These are phyloP conservation scores for Oikopleura dioica DNA, from an alignment of 23 tunicate genomes.

Conservation along the genomic window DNA sequence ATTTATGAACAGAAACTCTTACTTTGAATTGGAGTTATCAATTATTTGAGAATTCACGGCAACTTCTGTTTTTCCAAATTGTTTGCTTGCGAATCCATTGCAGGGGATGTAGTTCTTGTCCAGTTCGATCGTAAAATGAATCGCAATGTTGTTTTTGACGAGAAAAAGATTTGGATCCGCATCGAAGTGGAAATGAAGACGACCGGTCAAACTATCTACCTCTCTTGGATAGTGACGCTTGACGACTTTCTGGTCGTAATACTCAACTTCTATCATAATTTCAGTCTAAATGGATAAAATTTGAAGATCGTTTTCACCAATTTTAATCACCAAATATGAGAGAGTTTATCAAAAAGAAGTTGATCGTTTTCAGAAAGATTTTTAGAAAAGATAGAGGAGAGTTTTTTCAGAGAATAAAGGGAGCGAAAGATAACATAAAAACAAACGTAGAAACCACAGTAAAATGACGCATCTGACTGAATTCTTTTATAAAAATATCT, in stretches of 20 bases:
- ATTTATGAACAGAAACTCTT: background rate
- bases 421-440: no score
- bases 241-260: background rate
- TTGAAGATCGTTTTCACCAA: no score
- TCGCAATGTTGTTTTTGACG: background rate
- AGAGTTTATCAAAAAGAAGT: no score
- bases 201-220: background rate
- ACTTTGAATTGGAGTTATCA: background rate
- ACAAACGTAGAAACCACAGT: no score
- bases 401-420: no score
- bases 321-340: no score
- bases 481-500: no score
- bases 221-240: background rate
- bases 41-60: background rate
- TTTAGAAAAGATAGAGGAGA: no score
- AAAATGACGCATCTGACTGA: no score
- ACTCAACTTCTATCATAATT: no score
- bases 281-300: no score
- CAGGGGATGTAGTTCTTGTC: background rate
- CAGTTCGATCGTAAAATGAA: background rate
- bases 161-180: background rate
- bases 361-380: no score
- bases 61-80: background rate
- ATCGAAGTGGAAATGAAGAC: background rate
- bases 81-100: slow-evolving; percentile 10